These are phyloP conservation scores for Vireo altiloquus DNA, from an alignment of 2,113 vertebrate species.

Conservation along the genomic window DNA sequence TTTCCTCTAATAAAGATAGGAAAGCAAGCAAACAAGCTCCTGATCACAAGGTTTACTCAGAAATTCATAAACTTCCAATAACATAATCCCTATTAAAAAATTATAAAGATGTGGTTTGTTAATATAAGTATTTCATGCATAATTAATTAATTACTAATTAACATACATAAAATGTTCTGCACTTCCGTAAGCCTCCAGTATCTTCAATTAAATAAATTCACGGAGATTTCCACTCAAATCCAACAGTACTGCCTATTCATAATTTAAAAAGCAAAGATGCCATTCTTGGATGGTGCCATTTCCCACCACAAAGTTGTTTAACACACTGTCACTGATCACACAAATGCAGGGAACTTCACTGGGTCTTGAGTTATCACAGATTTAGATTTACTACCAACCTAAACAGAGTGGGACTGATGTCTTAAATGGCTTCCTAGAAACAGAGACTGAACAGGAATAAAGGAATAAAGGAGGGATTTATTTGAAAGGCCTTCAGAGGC, in stretches of 20 bases:
- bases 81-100: not conserved
- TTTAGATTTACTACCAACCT: not conserved
- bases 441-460: too few species aligned
- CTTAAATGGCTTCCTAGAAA: too few species aligned
- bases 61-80: not conserved
- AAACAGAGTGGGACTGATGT: not conserved
- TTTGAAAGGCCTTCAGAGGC: too few species aligned
- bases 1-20: not conserved
- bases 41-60: not conserved
- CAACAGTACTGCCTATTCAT: not conserved
- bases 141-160: not conserved
- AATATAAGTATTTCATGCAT: not conserved
- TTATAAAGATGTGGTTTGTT: not conserved
- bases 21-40: not conserved
- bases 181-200: not conserved
- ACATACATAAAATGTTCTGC: not conserved
- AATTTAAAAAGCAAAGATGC: not conserved
- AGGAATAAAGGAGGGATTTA: too few species aligned
- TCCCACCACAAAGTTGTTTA: not conserved
- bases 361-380: not conserved
- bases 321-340: fast-evolving
- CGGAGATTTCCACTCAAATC: not conserved
- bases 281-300: not conserved
- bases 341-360: not conserved
- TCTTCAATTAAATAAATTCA: not conserved